Conservation (phyloP, 2,113 vertebrate species). For the Stegastes partitus region DNA sequence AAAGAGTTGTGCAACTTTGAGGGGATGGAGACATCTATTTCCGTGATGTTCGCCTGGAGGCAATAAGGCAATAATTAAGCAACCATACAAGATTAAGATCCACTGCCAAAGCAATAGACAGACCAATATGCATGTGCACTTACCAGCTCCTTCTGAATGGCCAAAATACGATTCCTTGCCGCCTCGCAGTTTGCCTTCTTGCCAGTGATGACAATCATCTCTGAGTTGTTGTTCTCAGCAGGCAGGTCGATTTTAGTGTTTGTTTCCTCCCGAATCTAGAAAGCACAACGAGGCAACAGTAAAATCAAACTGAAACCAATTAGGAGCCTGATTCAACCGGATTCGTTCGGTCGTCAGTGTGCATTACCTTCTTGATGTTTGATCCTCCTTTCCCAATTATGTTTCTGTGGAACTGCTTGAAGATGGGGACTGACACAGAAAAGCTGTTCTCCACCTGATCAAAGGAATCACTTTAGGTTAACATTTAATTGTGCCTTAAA, state of each 20-base stretch:
- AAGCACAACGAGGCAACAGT: neutral
- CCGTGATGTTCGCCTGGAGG: slow-evolving; percentile 94
- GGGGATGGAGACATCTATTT: slow-evolving; percentile 96
- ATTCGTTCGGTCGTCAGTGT: neutral
- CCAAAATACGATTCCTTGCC: slow-evolving; percentile 92
- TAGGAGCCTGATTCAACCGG: neutral
- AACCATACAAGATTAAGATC: neutral
- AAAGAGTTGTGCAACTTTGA: slow-evolving; percentile 97
- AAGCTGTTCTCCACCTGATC: slow-evolving; percentile 95
- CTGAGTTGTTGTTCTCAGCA: slow-evolving; percentile 98
- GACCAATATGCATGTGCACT: neutral
- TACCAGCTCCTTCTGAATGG: slow-evolving; percentile 98
- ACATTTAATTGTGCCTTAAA: neutral
- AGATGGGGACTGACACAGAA: slow-evolving; percentile 97
- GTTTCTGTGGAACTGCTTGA: slow-evolving; percentile 99
- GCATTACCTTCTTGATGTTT: slow-evolving; percentile 97
- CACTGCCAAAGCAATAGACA: neutral
- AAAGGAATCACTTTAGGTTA: slow-evolving; percentile 7
- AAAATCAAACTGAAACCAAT: neutral
- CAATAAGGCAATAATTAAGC: neutral
- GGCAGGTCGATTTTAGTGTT: slow-evolving; percentile 99
- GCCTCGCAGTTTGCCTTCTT: slow-evolving; percentile 97
- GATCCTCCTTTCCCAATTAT: slow-evolving; percentile 99
- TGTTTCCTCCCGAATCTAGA: slow-evolving; percentile 98
- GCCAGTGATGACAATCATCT: slow-evolving; percentile 98